A percentile compares a stretch with the other conserved stretches of the same genome.
Conservation (phyloP, 2,888 invertebrate genomes). For the Pheosia gnoma region DNA sequence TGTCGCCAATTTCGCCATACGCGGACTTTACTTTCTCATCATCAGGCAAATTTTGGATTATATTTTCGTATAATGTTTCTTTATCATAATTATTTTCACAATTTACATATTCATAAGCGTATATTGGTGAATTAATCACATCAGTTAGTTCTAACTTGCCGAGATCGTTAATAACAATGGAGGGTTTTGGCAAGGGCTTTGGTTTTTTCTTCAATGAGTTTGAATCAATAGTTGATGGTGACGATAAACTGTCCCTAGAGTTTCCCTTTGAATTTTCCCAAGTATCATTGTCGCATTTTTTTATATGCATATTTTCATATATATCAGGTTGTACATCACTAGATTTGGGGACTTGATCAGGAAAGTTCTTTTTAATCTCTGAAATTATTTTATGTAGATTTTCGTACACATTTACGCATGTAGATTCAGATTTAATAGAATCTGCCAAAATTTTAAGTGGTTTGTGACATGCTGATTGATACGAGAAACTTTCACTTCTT, state of each 20-base stretch:
- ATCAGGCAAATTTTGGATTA: slow-evolving; percentile 47
- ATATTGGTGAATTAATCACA: slow-evolving; percentile 14
- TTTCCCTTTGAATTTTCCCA: slow-evolving; percentile 16
- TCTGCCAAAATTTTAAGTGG: slow-evolving; percentile 24
- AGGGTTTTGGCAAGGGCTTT: slow-evolving; percentile 43
- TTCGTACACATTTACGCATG: slow-evolving; percentile 13
- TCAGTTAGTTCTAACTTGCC: neutral
- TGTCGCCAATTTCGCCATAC: slow-evolving; percentile 4
- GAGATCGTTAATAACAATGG: slow-evolving; percentile 2
- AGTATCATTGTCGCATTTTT: slow-evolving; percentile 6
- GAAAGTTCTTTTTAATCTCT: slow-evolving; percentile 32
- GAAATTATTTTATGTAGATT: slow-evolving; percentile 24
- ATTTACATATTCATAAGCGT: slow-evolving; percentile 19
- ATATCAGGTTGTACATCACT: slow-evolving; percentile 6
- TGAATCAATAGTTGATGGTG: slow-evolving; percentile 3
- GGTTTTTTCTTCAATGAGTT: slow-evolving; percentile 44
- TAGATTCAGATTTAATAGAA: slow-evolving; percentile 17
- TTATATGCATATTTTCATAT: slow-evolving; percentile 12
- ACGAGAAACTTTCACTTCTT: slow-evolving; percentile 38
- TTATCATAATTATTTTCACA: slow-evolving; percentile 11
- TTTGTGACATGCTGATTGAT: slow-evolving; percentile 20
- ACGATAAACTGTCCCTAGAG: slow-evolving; percentile 18
- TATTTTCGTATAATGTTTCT: slow-evolving; percentile 29
- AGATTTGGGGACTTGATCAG: slow-evolving; percentile 9
- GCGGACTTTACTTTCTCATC: slow-evolving; percentile 48